phyloP scores from a whole-genome alignment of 2,888 invertebrate species.

The Polyommatus icarus region DNA sequence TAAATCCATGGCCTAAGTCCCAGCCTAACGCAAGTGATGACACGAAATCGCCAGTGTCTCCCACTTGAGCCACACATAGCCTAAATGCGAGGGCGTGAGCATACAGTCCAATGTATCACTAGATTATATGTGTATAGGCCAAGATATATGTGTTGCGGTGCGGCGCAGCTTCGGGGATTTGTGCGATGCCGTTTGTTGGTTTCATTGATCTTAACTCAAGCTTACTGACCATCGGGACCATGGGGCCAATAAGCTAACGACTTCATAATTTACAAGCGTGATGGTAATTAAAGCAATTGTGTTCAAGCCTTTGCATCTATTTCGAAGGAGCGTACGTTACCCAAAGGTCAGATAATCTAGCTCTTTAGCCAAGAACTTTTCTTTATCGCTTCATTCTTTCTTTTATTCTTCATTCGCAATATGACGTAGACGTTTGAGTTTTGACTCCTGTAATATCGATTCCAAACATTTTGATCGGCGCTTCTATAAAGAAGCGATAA shows the following conservation, averaged over 20 bases:
- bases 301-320: neutral
- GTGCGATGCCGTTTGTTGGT: slow-evolving; percentile 43
- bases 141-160: slow-evolving; percentile 59
- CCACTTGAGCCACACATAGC: slow-evolving; percentile 44
- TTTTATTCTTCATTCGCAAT: no score
- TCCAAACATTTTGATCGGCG: no score
- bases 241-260: slow-evolving; percentile 35
- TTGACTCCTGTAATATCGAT: no score
- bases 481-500: no score
- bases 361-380: no score
- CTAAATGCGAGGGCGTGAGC: slow-evolving; percentile 63
- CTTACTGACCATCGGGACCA: slow-evolving; percentile 33
- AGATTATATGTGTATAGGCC: slow-evolving; percentile 66
- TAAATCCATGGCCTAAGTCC: no score
- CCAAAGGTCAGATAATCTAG: no score
- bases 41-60: slow-evolving; percentile 38
- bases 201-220: slow-evolving; percentile 43
- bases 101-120: slow-evolving; percentile 69
- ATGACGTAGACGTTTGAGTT: no score
- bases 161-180: slow-evolving; percentile 48
- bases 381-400: no score
- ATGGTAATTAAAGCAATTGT: neutral
- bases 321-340: no score
- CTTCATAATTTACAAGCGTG: slow-evolving; percentile 27
- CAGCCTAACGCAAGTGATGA: no score